Percentiles rank a stretch among this genome's conserved stretches.
These are phyloP conservation scores for Dermochelys coriacea DNA, from an alignment of 2,797 vertebrate species.

Conservation along the genomic window DNA sequence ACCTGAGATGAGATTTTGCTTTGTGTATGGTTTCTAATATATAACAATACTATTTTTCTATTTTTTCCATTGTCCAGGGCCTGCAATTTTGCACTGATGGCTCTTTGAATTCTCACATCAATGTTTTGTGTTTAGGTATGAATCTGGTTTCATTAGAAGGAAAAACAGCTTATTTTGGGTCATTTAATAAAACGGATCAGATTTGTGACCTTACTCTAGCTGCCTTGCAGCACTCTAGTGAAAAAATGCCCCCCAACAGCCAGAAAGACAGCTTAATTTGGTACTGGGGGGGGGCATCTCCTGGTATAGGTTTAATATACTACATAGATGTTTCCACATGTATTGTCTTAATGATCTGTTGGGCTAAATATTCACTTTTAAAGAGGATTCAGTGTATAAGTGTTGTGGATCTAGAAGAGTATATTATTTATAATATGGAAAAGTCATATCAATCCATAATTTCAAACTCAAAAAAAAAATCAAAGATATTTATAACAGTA, in stretches of 20 bases:
- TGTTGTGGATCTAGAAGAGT: neutral
- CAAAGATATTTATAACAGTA: neutral
- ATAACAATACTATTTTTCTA: neutral
- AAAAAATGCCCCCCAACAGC: neutral
- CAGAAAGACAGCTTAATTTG: neutral
- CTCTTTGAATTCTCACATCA: neutral
- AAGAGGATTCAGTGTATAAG: neutral
- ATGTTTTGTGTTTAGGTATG: neutral
- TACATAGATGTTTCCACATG: accelerated
- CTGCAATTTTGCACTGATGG: neutral
- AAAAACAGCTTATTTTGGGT: neutral
- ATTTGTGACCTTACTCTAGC: neutral
- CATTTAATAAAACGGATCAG: neutral
- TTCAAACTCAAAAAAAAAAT: neutral
- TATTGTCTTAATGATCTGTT: neutral
- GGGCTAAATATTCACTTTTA: neutral
- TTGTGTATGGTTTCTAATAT: neutral
- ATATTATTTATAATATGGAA: neutral
- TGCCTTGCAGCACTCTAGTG: neutral
- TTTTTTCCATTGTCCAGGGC: neutral
- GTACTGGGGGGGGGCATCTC: neutral
- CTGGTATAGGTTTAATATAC: neutral
- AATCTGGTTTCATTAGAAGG: neutral
- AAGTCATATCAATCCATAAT: neutral
- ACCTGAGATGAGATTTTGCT: neutral